Percentiles rank a stretch among this genome's conserved stretches.
Conservation (phyloP, 1,140 invertebrate genomes). For the Procambarus virginalis region DNA sequence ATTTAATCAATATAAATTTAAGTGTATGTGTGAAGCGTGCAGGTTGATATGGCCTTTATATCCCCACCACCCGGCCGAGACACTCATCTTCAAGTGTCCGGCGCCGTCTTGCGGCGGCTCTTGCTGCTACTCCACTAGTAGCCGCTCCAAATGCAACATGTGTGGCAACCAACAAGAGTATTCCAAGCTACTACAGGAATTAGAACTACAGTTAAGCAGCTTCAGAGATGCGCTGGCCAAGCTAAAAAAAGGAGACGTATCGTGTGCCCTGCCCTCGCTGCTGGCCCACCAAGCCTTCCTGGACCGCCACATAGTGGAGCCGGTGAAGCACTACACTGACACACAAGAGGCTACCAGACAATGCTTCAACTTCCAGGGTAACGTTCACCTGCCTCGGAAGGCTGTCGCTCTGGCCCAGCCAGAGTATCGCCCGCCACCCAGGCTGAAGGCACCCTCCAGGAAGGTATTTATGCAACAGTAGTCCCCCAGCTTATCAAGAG, state of each 20-base stretch:
- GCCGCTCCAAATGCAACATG: constrained; percentile 43
- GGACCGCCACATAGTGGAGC: constrained; percentile 43
- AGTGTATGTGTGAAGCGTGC: constrained; percentile 78
- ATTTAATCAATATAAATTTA: constrained; percentile 78
- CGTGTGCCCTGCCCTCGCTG: constrained; percentile 30
- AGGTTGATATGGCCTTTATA: constrained; percentile 75
- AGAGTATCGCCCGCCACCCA: neutral
- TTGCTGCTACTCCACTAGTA: constrained; percentile 36
- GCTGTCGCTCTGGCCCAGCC: neutral
- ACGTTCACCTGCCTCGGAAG: constrained; percentile 19
- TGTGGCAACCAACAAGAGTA: constrained; percentile 63
- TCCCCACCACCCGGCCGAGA: constrained; percentile 47
- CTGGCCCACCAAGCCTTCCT: constrained; percentile 45
- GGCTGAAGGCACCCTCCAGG: constrained; percentile 9
- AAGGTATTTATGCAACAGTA: constrained; percentile 7
- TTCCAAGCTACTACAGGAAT: constrained; percentile 48
- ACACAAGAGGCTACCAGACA: constrained; percentile 53
- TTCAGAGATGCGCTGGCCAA: constrained; percentile 22
- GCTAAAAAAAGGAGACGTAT: constrained; percentile 27
- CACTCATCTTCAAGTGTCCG: constrained; percentile 57
- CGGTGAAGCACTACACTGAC: constrained; percentile 63
- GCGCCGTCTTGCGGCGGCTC: constrained; percentile 11
- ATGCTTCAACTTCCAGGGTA: constrained; percentile 42
- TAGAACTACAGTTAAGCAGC: constrained; percentile 32
- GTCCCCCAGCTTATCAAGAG: neutral